phyloP scores from a whole-genome alignment of 2,888 invertebrate species.

The Clanis bilineata region DNA sequence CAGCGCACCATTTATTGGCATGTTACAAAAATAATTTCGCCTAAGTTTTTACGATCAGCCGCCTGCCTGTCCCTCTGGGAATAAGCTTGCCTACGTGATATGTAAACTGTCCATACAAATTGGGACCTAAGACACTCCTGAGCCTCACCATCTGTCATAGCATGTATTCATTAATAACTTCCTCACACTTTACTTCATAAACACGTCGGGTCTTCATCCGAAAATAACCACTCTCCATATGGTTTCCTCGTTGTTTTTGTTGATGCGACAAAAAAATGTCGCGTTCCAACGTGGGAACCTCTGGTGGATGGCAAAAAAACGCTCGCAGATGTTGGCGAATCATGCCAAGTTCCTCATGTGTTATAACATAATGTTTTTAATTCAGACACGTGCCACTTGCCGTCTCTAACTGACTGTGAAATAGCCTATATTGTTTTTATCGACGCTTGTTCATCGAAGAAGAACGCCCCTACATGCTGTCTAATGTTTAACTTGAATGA shows the following conservation, averaged over 20 bases:
- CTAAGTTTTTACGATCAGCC: too few relatives aligned
- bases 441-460: slow-evolving; percentile 11
- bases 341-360: slow-evolving; percentile 58
- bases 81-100: too few relatives aligned
- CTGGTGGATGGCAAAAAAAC: slow-evolving; percentile 41
- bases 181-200: slow-evolving; percentile 57
- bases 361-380: slow-evolving; percentile 54
- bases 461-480: slow-evolving; percentile 11
- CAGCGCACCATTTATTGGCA: too few relatives aligned
- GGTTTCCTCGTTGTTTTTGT: slow-evolving; percentile 66
- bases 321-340: slow-evolving; percentile 66
- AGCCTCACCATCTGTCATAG: slow-evolving; percentile 10
- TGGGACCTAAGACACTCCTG: background rate
- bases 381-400: slow-evolving; percentile 70
- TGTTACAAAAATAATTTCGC: too few relatives aligned
- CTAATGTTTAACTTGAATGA: background rate
- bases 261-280: slow-evolving; percentile 53
- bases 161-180: slow-evolving; percentile 50
- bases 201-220: slow-evolving; percentile 48
- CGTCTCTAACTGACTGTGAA: slow-evolving; percentile 61
- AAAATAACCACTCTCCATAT: slow-evolving; percentile 72
- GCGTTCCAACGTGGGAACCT: slow-evolving; percentile 72
- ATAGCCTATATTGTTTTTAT: slow-evolving; percentile 57
- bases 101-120: background rate
- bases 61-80: too few relatives aligned